Base-by-base conservation (phyloP, 2,888 invertebrate genomes). In the Papilio demoleus region DNA sequence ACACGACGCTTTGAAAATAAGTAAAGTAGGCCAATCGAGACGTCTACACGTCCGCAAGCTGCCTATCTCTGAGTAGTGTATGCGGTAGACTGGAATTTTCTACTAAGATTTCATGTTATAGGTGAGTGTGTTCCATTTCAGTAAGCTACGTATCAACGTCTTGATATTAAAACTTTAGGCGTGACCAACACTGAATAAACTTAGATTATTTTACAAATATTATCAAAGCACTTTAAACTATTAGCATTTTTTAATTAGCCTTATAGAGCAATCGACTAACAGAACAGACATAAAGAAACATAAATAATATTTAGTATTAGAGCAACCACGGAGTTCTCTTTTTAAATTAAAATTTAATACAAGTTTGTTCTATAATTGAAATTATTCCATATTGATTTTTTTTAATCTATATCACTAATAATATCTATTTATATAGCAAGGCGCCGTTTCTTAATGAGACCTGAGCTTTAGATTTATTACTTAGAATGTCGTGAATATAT, bases 391-490 rank as follows among this genome's bases (percentile, higher is more conserved):
- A n/a, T n/a, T n/a, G n/a, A n/a, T n/a, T n/a, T n/a, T n/a, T n/a
- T n/a, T n/a, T n/a, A n/a, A n/a, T n/a, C 31, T 31, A 53, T 53
- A 31, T 4, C n/a, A 0, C 8, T 14, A n/a, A n/a, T n/a, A n/a
- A n/a, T n/a, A n/a, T n/a, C n/a, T n/a, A n/a, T n/a, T n/a, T n/a
- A n/a, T n/a, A n/a, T n/a, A n/a, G n/a, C n/a, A n/a, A 53, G 53
- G 31, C 53, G 53, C 53, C 53, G 17, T 31, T 53, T 31, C 27
- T 27, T n/a, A 56, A 56, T 31, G 53, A 56, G 31, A 56, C 53
- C n/a, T 27, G 53, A 53, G 27, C 53, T 56, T 53, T 56, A 56
- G 53, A 56, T 56, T 56, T 56, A 56, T 56, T 56, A n/a, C 17
- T 24, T 24, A 22, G 12, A 6, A 50, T 24, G 12, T 5, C 2